phyloP scores from a whole-genome alignment of 2,888 invertebrate genomes.

The Leptopterna dolabrata region DNA sequence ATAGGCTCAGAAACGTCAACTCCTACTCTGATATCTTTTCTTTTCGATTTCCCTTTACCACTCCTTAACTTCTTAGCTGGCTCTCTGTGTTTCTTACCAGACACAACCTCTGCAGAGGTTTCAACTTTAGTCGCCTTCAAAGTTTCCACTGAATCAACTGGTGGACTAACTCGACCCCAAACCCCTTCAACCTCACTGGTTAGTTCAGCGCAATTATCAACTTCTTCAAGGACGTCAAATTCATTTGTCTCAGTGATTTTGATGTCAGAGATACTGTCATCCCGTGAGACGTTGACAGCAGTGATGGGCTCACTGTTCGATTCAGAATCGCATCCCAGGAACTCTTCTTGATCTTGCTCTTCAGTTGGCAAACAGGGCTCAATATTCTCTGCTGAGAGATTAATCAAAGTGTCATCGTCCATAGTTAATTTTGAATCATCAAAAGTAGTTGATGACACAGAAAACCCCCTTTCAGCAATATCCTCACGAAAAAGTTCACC shows the following conservation, averaged over 20 bases:
- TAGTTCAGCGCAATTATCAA: neutral
- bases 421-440: neutral
- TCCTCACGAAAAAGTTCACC: neutral
- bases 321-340: slow-evolving; percentile 39
- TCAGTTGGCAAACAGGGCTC: neutral
- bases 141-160: neutral
- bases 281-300: slow-evolving; percentile 65
- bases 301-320: slow-evolving; percentile 58
- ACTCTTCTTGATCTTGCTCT: neutral
- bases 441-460: neutral
- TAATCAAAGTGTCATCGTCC: neutral
- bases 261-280: slow-evolving; percentile 59
- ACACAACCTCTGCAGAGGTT: neutral
- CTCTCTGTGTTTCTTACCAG: neutral
- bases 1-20: slow-evolving; percentile 1
- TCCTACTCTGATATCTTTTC: slow-evolving; percentile 18
- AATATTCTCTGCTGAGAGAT: neutral
- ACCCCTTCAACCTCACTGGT: neutral
- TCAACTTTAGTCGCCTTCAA: neutral
- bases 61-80: slow-evolving; percentile 28
- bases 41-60: slow-evolving; percentile 38
- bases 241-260: neutral
- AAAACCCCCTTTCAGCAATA: neutral
- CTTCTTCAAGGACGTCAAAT: neutral
- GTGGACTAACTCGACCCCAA: neutral